Percentiles rank a stretch among this genome's conserved stretches.
Conservation (phyloP, 2,797 vertebrate species). For the Adelosebastes latens region DNA sequence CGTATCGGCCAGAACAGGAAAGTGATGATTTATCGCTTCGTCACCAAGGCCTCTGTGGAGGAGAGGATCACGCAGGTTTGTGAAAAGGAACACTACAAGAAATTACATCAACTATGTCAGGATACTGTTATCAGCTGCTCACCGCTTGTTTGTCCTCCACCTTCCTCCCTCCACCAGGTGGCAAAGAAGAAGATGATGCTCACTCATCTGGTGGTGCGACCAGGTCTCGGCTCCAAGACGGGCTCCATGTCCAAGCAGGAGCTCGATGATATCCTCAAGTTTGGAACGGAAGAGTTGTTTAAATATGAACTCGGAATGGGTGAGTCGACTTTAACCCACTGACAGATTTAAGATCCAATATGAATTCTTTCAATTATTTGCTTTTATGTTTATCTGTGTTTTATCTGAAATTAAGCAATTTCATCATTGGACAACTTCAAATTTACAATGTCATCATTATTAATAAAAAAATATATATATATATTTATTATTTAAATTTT, state of each 20-base stretch:
- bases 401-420: background rate
- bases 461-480: too few relatives aligned
- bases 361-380: background rate
- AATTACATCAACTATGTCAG: background rate
- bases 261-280: constrained; percentile 98
- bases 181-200: constrained; percentile 99
- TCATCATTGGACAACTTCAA: background rate
- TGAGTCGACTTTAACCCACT: constrained; percentile 44
- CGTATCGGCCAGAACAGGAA: constrained; percentile 99
- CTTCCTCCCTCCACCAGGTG: constrained; percentile 80
- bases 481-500: too few relatives aligned
- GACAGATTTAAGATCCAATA: background rate
- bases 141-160: background rate
- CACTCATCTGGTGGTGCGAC: constrained; percentile 96
- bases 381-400: background rate
- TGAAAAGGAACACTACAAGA: background rate
- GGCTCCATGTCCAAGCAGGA: constrained; percentile 99
- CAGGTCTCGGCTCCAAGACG: constrained; percentile 96
- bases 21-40: constrained; percentile 99
- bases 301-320: constrained; percentile 94
- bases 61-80: constrained; percentile 94
- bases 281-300: constrained; percentile 97
- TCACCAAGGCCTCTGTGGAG: constrained; percentile 97
- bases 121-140: background rate
- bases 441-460: too few relatives aligned